A percentile compares a stretch with the other conserved stretches of the same genome.
Evolutionary conservation across 2,113 vertebrate species (phyloP).

Genomic region (Brachypteracias leptosomus): DNA sequence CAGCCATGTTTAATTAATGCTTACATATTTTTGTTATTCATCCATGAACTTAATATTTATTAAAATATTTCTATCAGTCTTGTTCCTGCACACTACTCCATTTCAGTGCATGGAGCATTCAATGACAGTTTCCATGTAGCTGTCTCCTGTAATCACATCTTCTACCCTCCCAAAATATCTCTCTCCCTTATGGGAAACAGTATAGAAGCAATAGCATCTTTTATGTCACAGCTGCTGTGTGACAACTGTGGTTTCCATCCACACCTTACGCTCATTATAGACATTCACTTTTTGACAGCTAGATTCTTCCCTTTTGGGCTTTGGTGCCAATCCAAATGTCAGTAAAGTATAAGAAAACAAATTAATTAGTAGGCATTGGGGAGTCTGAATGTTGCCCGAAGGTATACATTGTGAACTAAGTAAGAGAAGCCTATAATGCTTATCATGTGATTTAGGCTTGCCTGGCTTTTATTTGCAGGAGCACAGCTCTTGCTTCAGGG

Average conservation of each 20-base stretch:
- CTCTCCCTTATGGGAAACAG: not conserved
- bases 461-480: not conserved
- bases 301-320: slow-evolving; percentile 17
- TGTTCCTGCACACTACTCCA: not conserved
- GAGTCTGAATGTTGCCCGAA: slow-evolving; percentile 4
- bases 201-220: slow-evolving; percentile 19
- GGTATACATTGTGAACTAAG: not conserved
- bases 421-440: not conserved
- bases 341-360: slow-evolving; percentile 25
- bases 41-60: not conserved
- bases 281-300: slow-evolving; percentile 19
- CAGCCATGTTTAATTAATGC: not conserved
- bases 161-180: slow-evolving; percentile 18
- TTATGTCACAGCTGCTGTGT: slow-evolving; percentile 3
- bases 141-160: not conserved
- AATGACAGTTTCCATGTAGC: not conserved
- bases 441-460: not conserved
- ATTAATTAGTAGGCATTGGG: slow-evolving; percentile 21
- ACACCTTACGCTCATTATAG: slow-evolving; percentile 31
- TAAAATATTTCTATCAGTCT: not conserved
- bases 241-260: slow-evolving; percentile 29
- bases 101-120: not conserved
- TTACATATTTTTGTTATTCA: not conserved
- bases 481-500: not conserved
- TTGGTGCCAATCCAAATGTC: slow-evolving; percentile 18